Percentiles rank a stretch among this genome's conserved stretches.
phyloP scores from a whole-genome alignment of 2,888 invertebrate genomes.

The Plutella xylostella region DNA sequence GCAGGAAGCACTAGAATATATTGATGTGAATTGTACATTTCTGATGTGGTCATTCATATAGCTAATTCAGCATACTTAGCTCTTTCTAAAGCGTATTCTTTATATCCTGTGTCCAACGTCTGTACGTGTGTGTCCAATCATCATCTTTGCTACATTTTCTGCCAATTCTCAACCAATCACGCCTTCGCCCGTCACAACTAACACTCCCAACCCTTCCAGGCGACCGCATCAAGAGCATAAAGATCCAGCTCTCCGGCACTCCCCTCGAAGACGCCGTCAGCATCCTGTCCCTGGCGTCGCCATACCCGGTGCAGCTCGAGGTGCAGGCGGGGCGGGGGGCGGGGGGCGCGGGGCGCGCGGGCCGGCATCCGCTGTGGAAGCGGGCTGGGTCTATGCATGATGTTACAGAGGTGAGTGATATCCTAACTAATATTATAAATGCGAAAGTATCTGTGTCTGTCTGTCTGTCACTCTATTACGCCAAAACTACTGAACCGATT shows the following conservation, averaged over 20 bases:
- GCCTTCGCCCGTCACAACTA: too few species aligned
- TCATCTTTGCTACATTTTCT: too few species aligned
- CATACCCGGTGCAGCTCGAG: conserved; percentile 87
- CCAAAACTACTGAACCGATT: neutral
- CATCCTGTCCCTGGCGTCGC: conserved; percentile 90
- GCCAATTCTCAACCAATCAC: too few species aligned
- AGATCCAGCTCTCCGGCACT: conserved; percentile 88
- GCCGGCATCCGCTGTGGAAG: conserved; percentile 83
- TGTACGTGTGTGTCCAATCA: too few species aligned
- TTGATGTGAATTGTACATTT: too few species aligned
- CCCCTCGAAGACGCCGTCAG: conserved; percentile 92
- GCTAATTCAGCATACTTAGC: too few species aligned
- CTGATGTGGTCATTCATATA: too few species aligned
- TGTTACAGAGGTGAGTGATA: conserved; percentile 69
- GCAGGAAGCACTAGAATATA: too few species aligned
- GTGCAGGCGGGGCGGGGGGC: conserved; percentile 66
- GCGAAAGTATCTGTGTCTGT: too few species aligned
- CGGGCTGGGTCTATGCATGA: conserved; percentile 83
- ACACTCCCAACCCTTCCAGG: conserved; percentile 78
- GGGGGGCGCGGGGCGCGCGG: conserved; percentile 59
- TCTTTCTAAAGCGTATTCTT: too few species aligned
- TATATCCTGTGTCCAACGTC: too few species aligned
- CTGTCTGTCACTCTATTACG: neutral
- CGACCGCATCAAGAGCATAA: conserved; percentile 88
- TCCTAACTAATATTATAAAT: neutral